Percentiles rank a stretch among this genome's conserved stretches.
These are phyloP conservation scores for Bubo bubo DNA, from an alignment of 2,113 vertebrate genomes.

Conservation along the genomic window DNA sequence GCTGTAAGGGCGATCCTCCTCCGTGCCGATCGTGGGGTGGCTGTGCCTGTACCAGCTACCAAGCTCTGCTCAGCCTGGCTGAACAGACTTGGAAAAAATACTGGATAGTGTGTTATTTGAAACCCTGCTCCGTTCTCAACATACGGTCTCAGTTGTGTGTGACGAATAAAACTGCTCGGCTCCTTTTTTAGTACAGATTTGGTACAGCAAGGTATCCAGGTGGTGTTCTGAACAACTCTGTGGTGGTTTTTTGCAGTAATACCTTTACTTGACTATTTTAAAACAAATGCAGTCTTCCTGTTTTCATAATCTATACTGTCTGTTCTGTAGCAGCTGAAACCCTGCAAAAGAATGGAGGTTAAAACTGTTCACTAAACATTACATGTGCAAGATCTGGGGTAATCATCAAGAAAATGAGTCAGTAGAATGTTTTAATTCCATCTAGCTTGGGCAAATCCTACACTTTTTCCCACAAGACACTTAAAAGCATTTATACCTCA, in stretches of 20 bases:
- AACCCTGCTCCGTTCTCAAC: neutral
- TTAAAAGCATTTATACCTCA: neutral
- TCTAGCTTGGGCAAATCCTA: neutral
- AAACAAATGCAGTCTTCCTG: neutral
- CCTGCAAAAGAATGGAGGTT: neutral
- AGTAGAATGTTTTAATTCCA: neutral
- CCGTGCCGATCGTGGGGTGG: fast-evolving
- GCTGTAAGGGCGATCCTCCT: neutral
- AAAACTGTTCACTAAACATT: neutral
- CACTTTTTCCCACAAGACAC: neutral
- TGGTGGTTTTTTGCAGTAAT: neutral
- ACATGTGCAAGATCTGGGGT: neutral
- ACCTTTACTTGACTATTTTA: neutral
- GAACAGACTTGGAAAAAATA: neutral
- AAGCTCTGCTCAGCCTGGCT: neutral
- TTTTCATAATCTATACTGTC: neutral
- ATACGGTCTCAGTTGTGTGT: neutral
- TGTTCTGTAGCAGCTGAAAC: neutral
- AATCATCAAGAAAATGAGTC: neutral
- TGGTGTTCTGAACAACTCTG: neutral
- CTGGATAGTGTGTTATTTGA: neutral
- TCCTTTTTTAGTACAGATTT: neutral
- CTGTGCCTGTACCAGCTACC: neutral
- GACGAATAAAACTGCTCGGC: neutral
- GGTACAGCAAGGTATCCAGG: neutral